Evolutionary conservation across 2,113 vertebrate genomes (phyloP), one percentile per base, ranked within the genome.

Genomic region (Barbus barbus): DNA sequence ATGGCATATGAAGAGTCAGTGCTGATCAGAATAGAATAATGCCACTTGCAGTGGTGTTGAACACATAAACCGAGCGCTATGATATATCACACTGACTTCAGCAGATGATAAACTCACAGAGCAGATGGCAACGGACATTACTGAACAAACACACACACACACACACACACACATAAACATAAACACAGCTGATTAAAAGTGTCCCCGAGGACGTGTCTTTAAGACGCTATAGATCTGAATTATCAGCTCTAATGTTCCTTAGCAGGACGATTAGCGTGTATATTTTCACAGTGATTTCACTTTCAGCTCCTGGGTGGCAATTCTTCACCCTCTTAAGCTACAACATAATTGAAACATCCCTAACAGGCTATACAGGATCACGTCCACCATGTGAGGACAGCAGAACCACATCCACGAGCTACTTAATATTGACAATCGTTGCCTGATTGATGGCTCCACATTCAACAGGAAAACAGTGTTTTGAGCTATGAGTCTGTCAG

Each of bases 61-160:
- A 51, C 12, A 76, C 12, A 83, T 73, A 63, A 13, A 75, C 16
- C 6, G 16, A 33, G 5, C 5, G 4, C 24, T 48, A n/a, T 36
- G 82, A 51, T n/a, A 77, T 83, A 11, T 76, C 72, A 74, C 74
- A 60, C 58, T 83, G 82, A 76, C 22, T 31, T 8, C 38, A 51
- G 24, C 82, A 83, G 72, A 83, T 83, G 82, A 83, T 74, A 56
- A 41, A 67, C 63, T 44, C 69, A 60, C 38, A 9, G 71, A 61
- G 71, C 81, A 83, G 82, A 83, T 83, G 82, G 82, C 58, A 61
- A 14, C n/a, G 11, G 36, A 76, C 72, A 20, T 83, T 56, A 75
- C 51, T 83, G 81, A 63, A 74, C 82, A 83, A 46, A n/a, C 82
- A 14, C 46, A 24, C 33, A 33, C 13, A 26, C 77, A 38, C 78